phyloP scores from a whole-genome alignment of 2,888 invertebrate species.

The Lypha dubia region DNA sequence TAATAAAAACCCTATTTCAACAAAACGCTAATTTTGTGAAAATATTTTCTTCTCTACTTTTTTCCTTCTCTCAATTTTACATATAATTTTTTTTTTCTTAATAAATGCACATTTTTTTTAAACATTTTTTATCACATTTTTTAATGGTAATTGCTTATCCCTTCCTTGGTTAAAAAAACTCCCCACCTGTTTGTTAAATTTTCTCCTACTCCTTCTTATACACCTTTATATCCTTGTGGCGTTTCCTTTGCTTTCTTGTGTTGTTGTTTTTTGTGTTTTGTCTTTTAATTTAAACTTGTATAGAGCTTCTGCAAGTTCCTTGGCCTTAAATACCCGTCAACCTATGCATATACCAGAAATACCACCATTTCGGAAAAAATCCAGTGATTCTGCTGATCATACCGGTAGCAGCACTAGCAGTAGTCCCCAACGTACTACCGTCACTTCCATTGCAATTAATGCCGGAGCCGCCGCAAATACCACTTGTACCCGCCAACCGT shows the following conservation, averaged over 20 bases:
- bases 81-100: slow-evolving; percentile 4
- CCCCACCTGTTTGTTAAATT: slow-evolving; percentile 35
- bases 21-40: slow-evolving; percentile 56
- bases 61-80: slow-evolving; percentile 27
- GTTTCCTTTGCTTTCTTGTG: slow-evolving; percentile 44
- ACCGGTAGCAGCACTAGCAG: slow-evolving; percentile 80
- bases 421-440: slow-evolving; percentile 79
- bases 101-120: slow-evolving; percentile 41
- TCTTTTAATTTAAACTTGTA: slow-evolving; percentile 54
- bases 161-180: slow-evolving; percentile 18
- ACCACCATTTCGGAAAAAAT: slow-evolving; percentile 83
- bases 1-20: slow-evolving; percentile 21
- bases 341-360: slow-evolving; percentile 83
- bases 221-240: background rate
- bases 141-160: slow-evolving; percentile 5
- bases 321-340: slow-evolving; percentile 79
- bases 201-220: background rate
- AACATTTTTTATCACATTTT: background rate
- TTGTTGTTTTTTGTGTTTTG: slow-evolving; percentile 59
- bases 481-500: slow-evolving; percentile 66
- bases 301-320: slow-evolving; percentile 81
- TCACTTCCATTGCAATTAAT: slow-evolving; percentile 65
- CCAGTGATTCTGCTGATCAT: slow-evolving; percentile 80
- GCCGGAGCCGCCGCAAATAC: slow-evolving; percentile 43
- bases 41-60: slow-evolving; percentile 63